Evolutionary conservation across 2,888 invertebrate species (phyloP), one percentile per base, ranked within the genome.

Genomic region (Sinotaia quadrata): DNA sequence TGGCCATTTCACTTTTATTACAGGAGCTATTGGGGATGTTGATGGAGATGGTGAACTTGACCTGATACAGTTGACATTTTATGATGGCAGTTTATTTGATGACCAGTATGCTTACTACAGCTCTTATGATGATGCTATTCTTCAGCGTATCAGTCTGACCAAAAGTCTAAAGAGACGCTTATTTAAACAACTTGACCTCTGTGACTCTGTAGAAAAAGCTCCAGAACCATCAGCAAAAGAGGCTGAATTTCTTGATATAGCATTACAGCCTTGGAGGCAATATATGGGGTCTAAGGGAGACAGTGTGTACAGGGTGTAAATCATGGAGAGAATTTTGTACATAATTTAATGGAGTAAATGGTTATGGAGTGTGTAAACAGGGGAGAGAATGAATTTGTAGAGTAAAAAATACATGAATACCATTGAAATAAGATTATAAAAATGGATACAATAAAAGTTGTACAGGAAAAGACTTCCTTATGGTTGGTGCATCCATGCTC

Each of bases 11-110:
- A 34, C n/a, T 27, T 41, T 4, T 52, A 24, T 27, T 10, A 5
- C 27, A 70, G 70, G 70, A 37, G 69, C 66, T n/a, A 47, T 69
- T 4, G 66, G 60, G 8, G 70, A 70, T 54, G 70, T 67, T 4
- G 70, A 70, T 67, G 70, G 49, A 8, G 70, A 70, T 57, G 61
- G 70, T 1, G 44, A 31, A 15, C 33, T 61, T 24, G 70, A 70
- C 62, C 18, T 47, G 12, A 47, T 47, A 12, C 47, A 47, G 18
- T 18, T 47, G 47, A 24, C n/a, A 3, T 3, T 47, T 7, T 18
- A 21, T n/a, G 7, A 47, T n/a, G 47, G 21, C 24, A 24, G 24
- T 24, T 24, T 12, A 18, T 7, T 47, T 18, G 18, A 8, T 18
- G 47, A 47, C 24, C 47, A 47, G 21, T 47, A 47, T 18, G 5